Percentiles rank a stretch among this genome's conserved stretches.
phyloP scores from a whole-genome alignment of 2,113 vertebrate genomes.

The Gasterosteus nipponicus region DNA sequence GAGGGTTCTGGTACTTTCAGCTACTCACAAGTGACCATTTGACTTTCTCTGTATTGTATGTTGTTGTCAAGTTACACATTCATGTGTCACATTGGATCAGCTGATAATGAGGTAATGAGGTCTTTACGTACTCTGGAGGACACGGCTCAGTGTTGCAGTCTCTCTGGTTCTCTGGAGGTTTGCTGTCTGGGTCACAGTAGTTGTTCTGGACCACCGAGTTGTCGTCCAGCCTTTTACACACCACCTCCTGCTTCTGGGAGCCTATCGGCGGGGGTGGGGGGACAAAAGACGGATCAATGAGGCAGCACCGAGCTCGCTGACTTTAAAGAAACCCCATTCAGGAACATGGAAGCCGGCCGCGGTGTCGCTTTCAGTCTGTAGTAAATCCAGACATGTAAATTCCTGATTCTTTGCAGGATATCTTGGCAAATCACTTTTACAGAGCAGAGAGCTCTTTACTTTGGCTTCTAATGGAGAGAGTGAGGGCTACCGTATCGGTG shows the following conservation, averaged over 20 bases:
- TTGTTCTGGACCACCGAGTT: constrained; percentile 94
- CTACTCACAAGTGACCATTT: background rate
- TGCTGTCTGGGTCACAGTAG: constrained; percentile 95
- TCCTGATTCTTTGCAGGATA: constrained; percentile 75
- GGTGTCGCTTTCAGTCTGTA: constrained; percentile 69
- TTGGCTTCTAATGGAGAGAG: constrained; percentile 72
- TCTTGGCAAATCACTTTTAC: constrained; percentile 80
- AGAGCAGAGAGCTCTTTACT: constrained; percentile 77
- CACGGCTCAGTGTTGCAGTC: constrained; percentile 96
- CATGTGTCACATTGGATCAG: background rate
- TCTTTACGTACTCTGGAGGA: constrained; percentile 94
- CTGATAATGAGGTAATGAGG: background rate
- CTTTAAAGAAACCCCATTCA: constrained; percentile 4
- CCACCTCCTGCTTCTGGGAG: constrained; percentile 92
- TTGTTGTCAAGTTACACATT: background rate
- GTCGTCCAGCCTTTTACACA: constrained; percentile 96
- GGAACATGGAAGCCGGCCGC: constrained; percentile 26
- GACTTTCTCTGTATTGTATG: background rate
- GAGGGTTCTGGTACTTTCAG: background rate
- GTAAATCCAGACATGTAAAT: constrained; percentile 78
- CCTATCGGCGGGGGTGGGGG: constrained; percentile 75
- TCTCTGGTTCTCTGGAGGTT: constrained; percentile 94
- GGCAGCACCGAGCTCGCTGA: constrained; percentile 35
- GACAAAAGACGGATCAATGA: constrained; percentile 31
- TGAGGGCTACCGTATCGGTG: constrained; percentile 70